These are phyloP conservation scores for Cepphus grylle DNA, from an alignment of 2,113 vertebrate genomes.

Conservation along the genomic window DNA sequence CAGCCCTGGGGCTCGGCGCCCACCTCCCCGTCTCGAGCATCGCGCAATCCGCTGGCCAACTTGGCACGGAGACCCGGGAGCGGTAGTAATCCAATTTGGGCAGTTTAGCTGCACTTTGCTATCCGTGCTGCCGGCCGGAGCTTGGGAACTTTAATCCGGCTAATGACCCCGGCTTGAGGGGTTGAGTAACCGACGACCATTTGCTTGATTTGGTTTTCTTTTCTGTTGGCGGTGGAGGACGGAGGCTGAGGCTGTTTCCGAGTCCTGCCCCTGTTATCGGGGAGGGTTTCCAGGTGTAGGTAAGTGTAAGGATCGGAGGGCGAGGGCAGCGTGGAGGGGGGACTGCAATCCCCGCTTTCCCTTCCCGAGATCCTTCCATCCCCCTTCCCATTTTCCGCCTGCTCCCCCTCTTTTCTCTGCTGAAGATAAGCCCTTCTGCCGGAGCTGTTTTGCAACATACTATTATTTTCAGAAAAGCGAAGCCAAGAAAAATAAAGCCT, in stretches of 20 bases:
- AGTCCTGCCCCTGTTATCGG: background rate
- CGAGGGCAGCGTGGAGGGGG: background rate
- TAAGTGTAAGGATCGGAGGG: background rate
- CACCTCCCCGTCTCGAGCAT: background rate
- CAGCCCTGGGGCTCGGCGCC: background rate
- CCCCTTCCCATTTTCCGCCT: background rate
- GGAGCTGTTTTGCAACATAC: conserved; percentile 10
- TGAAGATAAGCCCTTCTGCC: conserved; percentile 14
- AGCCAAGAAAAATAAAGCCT: conserved; percentile 60
- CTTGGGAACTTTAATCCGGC: conserved; percentile 50
- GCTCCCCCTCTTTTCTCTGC: background rate
- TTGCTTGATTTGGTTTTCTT: conserved; percentile 44
- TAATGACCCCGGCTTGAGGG: conserved; percentile 55
- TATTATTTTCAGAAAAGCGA: conserved; percentile 54
- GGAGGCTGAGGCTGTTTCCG: background rate
- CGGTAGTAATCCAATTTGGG: conserved; percentile 62
- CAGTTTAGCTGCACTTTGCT: conserved; percentile 63
- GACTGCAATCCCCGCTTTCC: background rate
- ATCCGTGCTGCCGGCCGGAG: conserved; percentile 26
- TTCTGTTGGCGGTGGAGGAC: background rate
- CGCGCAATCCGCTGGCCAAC: background rate
- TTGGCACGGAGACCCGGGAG: conserved; percentile 21
- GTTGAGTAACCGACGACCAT: background rate
- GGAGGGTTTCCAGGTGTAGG: background rate
- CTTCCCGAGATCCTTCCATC: background rate